Base-by-base conservation (phyloP, 2,113 vertebrate genomes). In the Dipodomys stephensi region DNA sequence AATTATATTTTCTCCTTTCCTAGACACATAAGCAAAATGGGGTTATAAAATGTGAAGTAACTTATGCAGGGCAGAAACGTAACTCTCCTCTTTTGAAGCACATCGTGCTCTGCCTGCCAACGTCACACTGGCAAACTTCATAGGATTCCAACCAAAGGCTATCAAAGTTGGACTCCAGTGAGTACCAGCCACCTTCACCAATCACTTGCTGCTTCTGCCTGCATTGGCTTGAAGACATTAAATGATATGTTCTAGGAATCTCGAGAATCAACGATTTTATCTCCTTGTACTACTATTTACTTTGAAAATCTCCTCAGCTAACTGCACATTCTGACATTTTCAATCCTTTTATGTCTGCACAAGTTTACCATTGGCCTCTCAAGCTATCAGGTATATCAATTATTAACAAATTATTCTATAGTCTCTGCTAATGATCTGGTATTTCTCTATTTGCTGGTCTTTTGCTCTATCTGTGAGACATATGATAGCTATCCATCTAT, bases 351-450 rank as follows among this genome's bases (percentile, higher is more conserved):
- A 13, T 57, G 15, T 57, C 53, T 57, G 53, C 15, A 57, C 53
- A 57, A 57, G 67, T 35, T 65, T 22, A 15, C 10, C 19, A 15
- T 35, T 16, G 6, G 13, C 16, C 30, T 25, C 23, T 32, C 0
- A 7, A 0, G n/a, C 7, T 78, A 4, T 10, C 1, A 2, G 25
- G 15, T 7, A 9, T 9, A 7, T 22, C 5, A 4, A 7, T 1
- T 72, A n/a, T 44, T 39, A 74, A 20, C 13, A 60, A 44, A 32
- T 8, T 20, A 12, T 32, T 27, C 30, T 27, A 53, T 4, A 13
- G 44, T 16, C 65, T 92, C 57, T 22, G 7, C 28, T 27, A 78
- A 35, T 53, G 2, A 11, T n/a, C 27, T 30, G 30, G n/a, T 65
- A 27, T n/a, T 28, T 49, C 62, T 74, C 39, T 13, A 30, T 28